Evolutionary conservation across 1,140 invertebrate genomes (phyloP).

Genomic region (Plodia interpunctella): DNA sequence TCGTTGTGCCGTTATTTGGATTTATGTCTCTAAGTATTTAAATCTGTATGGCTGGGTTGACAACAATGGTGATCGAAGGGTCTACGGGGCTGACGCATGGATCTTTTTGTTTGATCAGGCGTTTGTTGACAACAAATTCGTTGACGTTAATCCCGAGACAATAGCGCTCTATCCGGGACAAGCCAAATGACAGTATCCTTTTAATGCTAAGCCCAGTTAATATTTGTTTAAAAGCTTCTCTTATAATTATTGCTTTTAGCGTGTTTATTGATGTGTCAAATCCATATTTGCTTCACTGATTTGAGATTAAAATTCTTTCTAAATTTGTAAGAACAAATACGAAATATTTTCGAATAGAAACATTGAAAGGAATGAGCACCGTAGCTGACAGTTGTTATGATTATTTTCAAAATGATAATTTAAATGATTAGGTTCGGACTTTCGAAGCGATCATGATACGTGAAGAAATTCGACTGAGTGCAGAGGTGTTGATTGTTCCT

Average conservation of each 20-base stretch:
- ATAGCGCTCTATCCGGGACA: slow-evolving; percentile 58
- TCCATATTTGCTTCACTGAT: neutral
- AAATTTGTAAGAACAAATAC: neutral
- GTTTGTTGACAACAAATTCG: slow-evolving; percentile 72
- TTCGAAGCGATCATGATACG: neutral
- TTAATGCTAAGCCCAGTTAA: slow-evolving; percentile 49
- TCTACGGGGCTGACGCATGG: slow-evolving; percentile 44
- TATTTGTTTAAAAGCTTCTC: slow-evolving; percentile 64
- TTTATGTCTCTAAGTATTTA: slow-evolving; percentile 44
- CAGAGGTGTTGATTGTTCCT: slow-evolving; percentile 1
- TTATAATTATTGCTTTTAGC: slow-evolving; percentile 39
- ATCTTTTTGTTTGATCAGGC: slow-evolving; percentile 72
- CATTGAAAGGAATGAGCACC: no score
- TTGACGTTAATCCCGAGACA: slow-evolving; percentile 73
- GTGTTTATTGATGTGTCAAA: slow-evolving; percentile 9
- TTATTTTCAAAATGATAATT: no score
- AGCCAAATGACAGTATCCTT: slow-evolving; percentile 49
- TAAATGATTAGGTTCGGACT: neutral
- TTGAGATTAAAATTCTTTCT: neutral
- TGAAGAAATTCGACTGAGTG: neutral
- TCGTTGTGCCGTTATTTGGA: slow-evolving; percentile 34
- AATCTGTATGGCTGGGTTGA: slow-evolving; percentile 33
- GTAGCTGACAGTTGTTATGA: no score
- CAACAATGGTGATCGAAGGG: slow-evolving; percentile 51
- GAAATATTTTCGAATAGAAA: neutral